Conservation (phyloP, 2,888 invertebrate genomes). For the Idaea biselata region DNA sequence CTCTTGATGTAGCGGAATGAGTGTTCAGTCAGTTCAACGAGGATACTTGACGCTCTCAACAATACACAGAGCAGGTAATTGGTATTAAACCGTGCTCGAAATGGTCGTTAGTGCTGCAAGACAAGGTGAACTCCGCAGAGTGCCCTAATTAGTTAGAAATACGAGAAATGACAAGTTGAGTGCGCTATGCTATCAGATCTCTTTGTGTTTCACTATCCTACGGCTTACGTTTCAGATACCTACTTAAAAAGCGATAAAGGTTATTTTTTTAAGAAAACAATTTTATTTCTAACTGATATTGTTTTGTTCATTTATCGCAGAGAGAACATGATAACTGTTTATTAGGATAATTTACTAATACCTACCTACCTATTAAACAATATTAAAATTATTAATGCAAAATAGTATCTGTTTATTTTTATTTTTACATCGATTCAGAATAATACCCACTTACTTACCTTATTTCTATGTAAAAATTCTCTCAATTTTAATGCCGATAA, state of each 20-base stretch:
- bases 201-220: not conserved
- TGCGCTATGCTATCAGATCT: not conserved
- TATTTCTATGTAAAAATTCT: slow-evolving; percentile 60
- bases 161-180: slow-evolving; percentile 36
- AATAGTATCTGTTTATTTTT: slow-evolving; percentile 67
- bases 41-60: slow-evolving; percentile 58
- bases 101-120: slow-evolving; percentile 54
- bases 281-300: too few species aligned
- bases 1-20: slow-evolving; percentile 32
- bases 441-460: slow-evolving; percentile 36
- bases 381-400: too few species aligned
- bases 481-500: slow-evolving; percentile 65
- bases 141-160: slow-evolving; percentile 62
- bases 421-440: slow-evolving; percentile 50
- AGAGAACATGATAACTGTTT: too few species aligned
- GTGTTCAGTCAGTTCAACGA: slow-evolving; percentile 30
- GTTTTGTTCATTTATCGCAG: too few species aligned
- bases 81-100: slow-evolving; percentile 62
- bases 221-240: too few species aligned
- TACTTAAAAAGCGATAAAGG: too few species aligned
- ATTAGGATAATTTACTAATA: too few species aligned
- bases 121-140: slow-evolving; percentile 34
- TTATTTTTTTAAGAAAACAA: too few species aligned
- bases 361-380: too few species aligned
- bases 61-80: slow-evolving; percentile 63